Conservation (phyloP, 2,113 vertebrate species). For the Oryzias woworae region DNA sequence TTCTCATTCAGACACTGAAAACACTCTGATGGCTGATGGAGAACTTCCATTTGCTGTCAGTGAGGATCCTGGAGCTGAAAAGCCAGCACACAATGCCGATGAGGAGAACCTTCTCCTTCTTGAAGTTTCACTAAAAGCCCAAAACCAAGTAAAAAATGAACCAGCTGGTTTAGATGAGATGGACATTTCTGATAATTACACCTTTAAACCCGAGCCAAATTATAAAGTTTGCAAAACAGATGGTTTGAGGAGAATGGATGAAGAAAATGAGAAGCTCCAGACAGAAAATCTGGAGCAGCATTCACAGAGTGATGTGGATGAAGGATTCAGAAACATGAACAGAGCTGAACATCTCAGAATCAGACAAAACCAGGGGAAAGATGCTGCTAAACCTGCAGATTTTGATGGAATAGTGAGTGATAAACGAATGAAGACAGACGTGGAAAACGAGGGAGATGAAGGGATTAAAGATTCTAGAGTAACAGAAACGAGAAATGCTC, state of each 20-base stretch:
- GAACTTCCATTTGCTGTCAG: background rate
- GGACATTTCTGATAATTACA: too few relatives aligned
- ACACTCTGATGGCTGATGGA: background rate
- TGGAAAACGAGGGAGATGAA: background rate
- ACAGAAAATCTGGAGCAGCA: background rate
- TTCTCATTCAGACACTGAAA: background rate
- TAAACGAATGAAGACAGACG: background rate
- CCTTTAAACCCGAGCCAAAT: too few relatives aligned
- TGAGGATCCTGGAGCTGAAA: background rate
- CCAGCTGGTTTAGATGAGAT: too few relatives aligned
- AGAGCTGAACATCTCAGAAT: background rate
- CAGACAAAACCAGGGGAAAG: background rate
- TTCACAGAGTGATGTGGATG: background rate
- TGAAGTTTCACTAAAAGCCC: too few relatives aligned
- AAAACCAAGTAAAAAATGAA: too few relatives aligned
- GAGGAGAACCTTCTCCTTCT: background rate
- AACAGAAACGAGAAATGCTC: too few relatives aligned
- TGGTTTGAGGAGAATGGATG: too few relatives aligned
- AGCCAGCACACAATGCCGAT: accelerated
- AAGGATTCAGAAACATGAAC: background rate
- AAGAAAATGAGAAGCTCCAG: too few relatives aligned
- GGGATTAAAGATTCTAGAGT: background rate
- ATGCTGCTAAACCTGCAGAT: background rate
- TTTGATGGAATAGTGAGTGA: too few relatives aligned
- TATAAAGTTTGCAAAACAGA: too few relatives aligned